These are phyloP conservation scores for Melanotus villosus DNA, from an alignment of 2,888 invertebrate genomes.

Conservation along the genomic window DNA sequence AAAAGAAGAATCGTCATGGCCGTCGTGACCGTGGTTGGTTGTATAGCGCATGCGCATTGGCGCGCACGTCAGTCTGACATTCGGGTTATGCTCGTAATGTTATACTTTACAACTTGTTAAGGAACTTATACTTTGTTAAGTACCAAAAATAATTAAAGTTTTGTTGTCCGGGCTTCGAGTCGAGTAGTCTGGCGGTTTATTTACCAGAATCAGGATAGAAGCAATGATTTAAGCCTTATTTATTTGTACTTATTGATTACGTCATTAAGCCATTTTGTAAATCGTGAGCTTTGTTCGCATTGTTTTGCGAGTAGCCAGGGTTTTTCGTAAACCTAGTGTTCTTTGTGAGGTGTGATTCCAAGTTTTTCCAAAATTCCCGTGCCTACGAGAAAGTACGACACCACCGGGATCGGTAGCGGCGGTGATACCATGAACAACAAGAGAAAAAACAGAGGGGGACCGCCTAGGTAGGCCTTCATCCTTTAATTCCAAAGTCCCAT, in stretches of 20 bases:
- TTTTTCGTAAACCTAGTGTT: slow-evolving; percentile 59
- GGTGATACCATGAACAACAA: slow-evolving; percentile 83
- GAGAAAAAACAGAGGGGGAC: slow-evolving; percentile 87
- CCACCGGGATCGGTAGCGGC: slow-evolving; percentile 83
- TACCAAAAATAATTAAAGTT: slow-evolving; percentile 20
- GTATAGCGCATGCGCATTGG: slow-evolving; percentile 41
- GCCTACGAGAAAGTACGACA: slow-evolving; percentile 86
- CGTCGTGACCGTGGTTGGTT: not conserved
- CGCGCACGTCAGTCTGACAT: slow-evolving; percentile 48
- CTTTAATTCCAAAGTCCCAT: not conserved
- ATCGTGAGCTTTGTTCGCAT: slow-evolving; percentile 61
- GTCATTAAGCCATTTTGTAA: slow-evolving; percentile 68
- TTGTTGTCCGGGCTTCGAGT: slow-evolving; percentile 19
- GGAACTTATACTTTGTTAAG: slow-evolving; percentile 36
- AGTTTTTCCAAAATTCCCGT: slow-evolving; percentile 83
- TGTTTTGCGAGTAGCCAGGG: slow-evolving; percentile 53
- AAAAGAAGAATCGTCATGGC: not conserved
- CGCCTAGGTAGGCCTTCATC: slow-evolving; percentile 75
- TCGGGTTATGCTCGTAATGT: slow-evolving; percentile 48
- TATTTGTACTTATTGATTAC: slow-evolving; percentile 65
- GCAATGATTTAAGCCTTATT: slow-evolving; percentile 47
- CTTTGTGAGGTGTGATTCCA: slow-evolving; percentile 48
- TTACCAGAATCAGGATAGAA: not conserved
- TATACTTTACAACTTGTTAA: slow-evolving; percentile 43
- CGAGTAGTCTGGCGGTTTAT: not conserved